Percentiles rank a stretch among this genome's conserved stretches.
Conservation (phyloP, 2,888 invertebrate genomes). For the Zaprionus obscuricornis region DNA sequence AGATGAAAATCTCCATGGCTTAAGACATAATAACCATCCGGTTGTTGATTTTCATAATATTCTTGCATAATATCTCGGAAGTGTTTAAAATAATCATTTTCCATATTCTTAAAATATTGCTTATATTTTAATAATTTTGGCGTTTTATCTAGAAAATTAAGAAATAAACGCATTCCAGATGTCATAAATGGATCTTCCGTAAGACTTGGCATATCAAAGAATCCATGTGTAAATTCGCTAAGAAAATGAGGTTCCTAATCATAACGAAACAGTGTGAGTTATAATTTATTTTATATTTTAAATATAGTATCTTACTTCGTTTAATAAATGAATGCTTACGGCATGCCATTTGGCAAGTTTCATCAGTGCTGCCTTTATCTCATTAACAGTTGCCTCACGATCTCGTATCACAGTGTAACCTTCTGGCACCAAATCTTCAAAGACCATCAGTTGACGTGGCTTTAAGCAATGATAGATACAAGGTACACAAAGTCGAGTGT, state of each 20-base stretch:
- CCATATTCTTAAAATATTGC: conserved; percentile 12
- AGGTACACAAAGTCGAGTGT: conserved; percentile 43
- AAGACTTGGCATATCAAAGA: conserved; percentile 62
- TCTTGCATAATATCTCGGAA: conserved; percentile 12
- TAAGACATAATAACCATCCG: no score
- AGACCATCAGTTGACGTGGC: conserved; percentile 56
- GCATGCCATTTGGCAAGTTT: conserved; percentile 83
- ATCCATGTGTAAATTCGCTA: conserved; percentile 70
- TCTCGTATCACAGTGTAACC: conserved; percentile 48
- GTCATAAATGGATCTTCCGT: conserved; percentile 30
- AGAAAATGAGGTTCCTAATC: conserved; percentile 39
- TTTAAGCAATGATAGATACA: conserved; percentile 51
- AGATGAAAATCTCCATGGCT: no score
- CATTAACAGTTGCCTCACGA: conserved; percentile 76
- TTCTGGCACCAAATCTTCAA: conserved; percentile 67
- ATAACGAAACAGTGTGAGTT: no score
- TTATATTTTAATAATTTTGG: conserved; percentile 39
- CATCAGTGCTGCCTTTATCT: conserved; percentile 74
- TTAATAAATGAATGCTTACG: conserved; percentile 76
- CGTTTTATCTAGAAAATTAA: conserved; percentile 37
- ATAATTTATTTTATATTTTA: not conserved
- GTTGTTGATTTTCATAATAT: conserved; percentile 39
- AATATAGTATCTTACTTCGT: conserved; percentile 61
- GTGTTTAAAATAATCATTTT: not conserved
- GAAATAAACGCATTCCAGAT: conserved; percentile 42